Conservation (phyloP, 2,797 vertebrate genomes). For the Clarias platycephalus region DNA sequence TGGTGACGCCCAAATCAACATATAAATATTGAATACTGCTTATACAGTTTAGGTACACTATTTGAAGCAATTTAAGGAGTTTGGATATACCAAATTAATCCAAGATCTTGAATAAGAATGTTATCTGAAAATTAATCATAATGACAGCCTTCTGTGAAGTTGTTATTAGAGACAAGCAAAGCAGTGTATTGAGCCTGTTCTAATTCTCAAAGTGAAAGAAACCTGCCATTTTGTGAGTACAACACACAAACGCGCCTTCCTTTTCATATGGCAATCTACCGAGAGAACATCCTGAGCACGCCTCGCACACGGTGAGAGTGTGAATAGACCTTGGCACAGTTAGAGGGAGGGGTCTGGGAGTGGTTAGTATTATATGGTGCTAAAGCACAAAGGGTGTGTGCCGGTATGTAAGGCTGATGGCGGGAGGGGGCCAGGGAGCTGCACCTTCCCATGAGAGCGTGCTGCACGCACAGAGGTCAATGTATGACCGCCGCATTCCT, state of each 20-base stretch:
- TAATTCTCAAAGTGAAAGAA: conserved; percentile 10
- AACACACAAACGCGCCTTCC: neutral
- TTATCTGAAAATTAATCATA: conserved; percentile 58
- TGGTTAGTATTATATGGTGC: conserved; percentile 55
- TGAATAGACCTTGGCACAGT: conserved; percentile 52
- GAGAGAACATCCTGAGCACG: conserved; percentile 20
- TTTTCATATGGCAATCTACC: conserved; percentile 13
- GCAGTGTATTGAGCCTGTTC: conserved; percentile 18
- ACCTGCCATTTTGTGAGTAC: conserved; percentile 1
- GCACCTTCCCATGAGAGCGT: conserved; percentile 49
- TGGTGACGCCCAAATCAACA: conserved; percentile 14
- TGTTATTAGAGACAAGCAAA: conserved; percentile 38
- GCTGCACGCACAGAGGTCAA: conserved; percentile 48
- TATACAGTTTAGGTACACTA: neutral
- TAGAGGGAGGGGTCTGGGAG: conserved; percentile 57
- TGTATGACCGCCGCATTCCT: conserved; percentile 53
- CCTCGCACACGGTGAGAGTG: conserved; percentile 39
- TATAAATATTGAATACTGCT: neutral
- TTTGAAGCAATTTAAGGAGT: neutral
- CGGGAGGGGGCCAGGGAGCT: conserved; percentile 37
- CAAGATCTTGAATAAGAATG: conserved; percentile 61
- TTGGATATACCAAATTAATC: neutral
- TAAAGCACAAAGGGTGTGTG: conserved; percentile 61
- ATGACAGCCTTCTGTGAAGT: conserved; percentile 7
- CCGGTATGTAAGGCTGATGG: conserved; percentile 39